Conservation (phyloP, 1,140 invertebrate genomes). For the Drosophila azteca region DNA sequence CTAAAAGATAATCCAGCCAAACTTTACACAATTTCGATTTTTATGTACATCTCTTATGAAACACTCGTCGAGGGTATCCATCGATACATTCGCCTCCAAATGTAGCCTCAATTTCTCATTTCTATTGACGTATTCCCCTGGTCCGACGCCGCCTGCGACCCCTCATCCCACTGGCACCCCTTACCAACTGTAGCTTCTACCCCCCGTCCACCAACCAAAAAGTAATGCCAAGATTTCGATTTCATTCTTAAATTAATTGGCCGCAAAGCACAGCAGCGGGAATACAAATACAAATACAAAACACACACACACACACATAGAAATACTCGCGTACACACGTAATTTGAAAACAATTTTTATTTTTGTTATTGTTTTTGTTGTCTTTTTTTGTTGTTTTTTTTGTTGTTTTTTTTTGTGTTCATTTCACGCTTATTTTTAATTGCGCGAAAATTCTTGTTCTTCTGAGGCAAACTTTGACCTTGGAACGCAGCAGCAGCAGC, state of each 20-base stretch:
- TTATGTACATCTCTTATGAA: no score
- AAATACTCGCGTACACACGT: constrained; percentile 27
- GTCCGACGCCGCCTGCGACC: no score
- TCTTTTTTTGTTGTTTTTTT: constrained; percentile 16
- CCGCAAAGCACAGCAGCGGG: constrained; percentile 39
- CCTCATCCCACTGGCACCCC: no score
- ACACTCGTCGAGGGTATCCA: no score
- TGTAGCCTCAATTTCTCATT: no score
- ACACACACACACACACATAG: constrained; percentile 6
- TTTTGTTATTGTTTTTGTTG: constrained; percentile 25
- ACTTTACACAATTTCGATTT: no score
- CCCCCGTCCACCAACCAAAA: background rate
- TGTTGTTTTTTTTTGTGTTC: constrained; percentile 27
- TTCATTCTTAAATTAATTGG: constrained; percentile 81
- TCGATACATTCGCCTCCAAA: no score
- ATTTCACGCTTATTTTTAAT: constrained; percentile 51
- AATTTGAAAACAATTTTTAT: constrained; percentile 53
- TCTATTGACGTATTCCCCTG: no score
- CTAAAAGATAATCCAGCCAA: no score
- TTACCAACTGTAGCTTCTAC: no score
- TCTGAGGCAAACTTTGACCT: constrained; percentile 69
- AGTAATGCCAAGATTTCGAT: constrained; percentile 72
- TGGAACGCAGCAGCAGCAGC: constrained; percentile 43
- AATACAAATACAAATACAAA: constrained; percentile 34
- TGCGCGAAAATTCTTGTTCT: constrained; percentile 59